A percentile compares a stretch with the other conserved stretches of the same genome.
phyloP scores from a whole-genome alignment of 2,113 vertebrate genomes.

The Silurus asotus region DNA sequence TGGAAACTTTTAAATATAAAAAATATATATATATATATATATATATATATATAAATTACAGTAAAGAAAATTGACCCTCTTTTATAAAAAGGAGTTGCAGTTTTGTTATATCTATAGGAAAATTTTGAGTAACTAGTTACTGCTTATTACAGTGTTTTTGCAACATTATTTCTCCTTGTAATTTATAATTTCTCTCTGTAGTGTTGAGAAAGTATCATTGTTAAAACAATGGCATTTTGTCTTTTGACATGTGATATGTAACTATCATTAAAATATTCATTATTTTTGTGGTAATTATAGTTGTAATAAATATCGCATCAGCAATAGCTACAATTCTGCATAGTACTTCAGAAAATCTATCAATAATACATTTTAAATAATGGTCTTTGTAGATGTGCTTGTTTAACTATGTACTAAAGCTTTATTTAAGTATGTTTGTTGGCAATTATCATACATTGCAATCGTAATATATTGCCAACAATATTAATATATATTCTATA shows the following conservation, averaged over 20 bases:
- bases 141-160: not conserved
- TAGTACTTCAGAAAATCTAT: not conserved
- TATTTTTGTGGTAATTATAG: not conserved
- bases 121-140: not conserved
- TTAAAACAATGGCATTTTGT: not conserved
- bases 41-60: not conserved
- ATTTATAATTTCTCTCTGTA: not conserved
- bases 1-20: not conserved
- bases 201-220: not conserved
- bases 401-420: not conserved
- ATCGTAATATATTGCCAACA: not conserved
- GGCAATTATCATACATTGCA: not conserved
- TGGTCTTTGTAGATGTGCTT: not conserved
- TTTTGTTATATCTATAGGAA: not conserved
- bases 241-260: not conserved
- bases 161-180: not conserved
- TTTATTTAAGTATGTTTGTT: not conserved
- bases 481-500: not conserved
- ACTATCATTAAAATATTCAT: too few relatives aligned
- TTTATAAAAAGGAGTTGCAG: not conserved
- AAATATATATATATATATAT: too few relatives aligned
- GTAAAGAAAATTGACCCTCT: not conserved
- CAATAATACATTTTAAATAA: not conserved
- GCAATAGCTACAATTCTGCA: not conserved
- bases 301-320: not conserved